A percentile compares a stretch with the other conserved stretches of the same genome.
These are phyloP conservation scores for Sesamia nonagrioides DNA, from an alignment of 1,140 invertebrate genomes.

Conservation along the genomic window DNA sequence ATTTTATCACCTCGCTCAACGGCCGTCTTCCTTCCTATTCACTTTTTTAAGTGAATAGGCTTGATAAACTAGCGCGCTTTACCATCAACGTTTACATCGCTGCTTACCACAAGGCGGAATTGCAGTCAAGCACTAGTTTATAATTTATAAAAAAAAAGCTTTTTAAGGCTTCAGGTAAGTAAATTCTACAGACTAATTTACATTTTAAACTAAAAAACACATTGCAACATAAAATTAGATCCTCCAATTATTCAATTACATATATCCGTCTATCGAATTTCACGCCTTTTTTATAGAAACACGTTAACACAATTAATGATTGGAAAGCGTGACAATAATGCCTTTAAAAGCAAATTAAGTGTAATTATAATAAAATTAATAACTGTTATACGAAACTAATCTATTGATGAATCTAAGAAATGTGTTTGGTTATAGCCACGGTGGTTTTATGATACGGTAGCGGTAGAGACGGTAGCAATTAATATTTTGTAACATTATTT, in stretches of 20 bases:
- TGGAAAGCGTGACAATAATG: constrained; percentile 6
- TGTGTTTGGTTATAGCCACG: constrained; percentile 29
- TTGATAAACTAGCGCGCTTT: too few species aligned
- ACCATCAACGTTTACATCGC: too few species aligned
- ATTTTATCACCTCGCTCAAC: too few species aligned
- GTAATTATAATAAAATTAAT: constrained; percentile 38
- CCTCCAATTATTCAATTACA: neutral
- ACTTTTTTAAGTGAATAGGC: too few species aligned
- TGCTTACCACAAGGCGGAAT: too few species aligned
- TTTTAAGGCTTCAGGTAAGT: too few species aligned
- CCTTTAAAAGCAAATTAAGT: constrained; percentile 8
- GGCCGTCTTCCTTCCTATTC: too few species aligned
- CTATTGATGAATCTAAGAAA: constrained; percentile 26
- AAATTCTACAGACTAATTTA: too few species aligned
- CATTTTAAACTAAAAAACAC: too few species aligned
- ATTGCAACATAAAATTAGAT: too few species aligned
- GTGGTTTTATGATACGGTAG: constrained; percentile 2
- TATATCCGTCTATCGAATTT: constrained; percentile 29
- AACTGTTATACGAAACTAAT: constrained; percentile 36
- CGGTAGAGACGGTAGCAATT: neutral
- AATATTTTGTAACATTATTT: neutral
- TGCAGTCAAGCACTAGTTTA: too few species aligned
- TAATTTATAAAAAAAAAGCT: too few species aligned
- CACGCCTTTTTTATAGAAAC: neutral
- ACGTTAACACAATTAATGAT: constrained; percentile 11